Evolutionary conservation across 1,140 invertebrate species (phyloP), one percentile per base, ranked within the genome.

Genomic region (Lepeophtheirus salmonis): DNA sequence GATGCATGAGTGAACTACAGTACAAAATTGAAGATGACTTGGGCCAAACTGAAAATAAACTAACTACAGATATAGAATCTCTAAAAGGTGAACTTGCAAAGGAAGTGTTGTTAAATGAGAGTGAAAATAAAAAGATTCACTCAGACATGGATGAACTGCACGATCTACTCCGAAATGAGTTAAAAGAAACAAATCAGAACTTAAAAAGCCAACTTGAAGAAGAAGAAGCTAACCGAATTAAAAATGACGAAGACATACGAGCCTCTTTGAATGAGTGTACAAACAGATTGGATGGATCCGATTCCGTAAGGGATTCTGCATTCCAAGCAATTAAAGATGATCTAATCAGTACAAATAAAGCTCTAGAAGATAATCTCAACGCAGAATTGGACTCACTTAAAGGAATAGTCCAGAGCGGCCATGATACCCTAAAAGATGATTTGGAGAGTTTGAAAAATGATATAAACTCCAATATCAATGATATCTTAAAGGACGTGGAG

Each of bases 41-140:
- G 12, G 30, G 25, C 21, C 4, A 52, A 22, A 10, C 6, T 16
- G 16, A 25, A 57, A 57, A 57, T 20, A 26, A 14, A 57, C 16
- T 41, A 16, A 12, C 6, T 2, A 25, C 16, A 20, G 21, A 6
- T 18, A 41, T 30, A 17, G 26, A 4, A 57, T 14, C 21, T n/a
- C 16, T 50, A n/a, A 57, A 18, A 48, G 55, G 25, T 23, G 55
- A 57, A 14, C 16, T 57, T 20, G 52, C n/a, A 54, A 54, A 54
- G 22, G 23, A 54, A 54, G 17, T 23, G 14, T 14, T n/a, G n/a
- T n/a, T 10, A 41, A 41, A 41, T 41, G n/a, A 41, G 30, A n/a
- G 6, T 41, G 30, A 41, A 10, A 41, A n/a, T 41, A 6, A 41
- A n/a, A 41, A 41, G 30, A 41, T 41, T 10, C 30, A 41, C n/a